Conservation (phyloP, 2,797 vertebrate genomes). For the Aldrovandia affinis region DNA sequence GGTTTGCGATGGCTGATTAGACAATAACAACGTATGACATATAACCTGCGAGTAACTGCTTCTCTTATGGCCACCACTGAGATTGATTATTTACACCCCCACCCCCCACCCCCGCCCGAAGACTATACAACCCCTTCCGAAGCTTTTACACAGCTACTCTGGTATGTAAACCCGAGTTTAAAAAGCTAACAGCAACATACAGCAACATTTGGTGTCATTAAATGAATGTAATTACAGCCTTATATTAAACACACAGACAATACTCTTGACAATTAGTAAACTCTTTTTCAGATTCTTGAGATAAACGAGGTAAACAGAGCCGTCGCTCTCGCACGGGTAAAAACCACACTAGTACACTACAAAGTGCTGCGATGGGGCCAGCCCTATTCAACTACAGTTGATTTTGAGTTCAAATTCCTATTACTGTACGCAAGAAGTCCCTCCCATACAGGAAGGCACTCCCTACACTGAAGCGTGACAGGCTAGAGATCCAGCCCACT, state of each 20-base stretch:
- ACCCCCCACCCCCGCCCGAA: too few species aligned
- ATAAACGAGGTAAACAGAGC: slow-evolving; percentile 43
- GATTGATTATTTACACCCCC: background rate
- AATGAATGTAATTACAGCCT: slow-evolving; percentile 19
- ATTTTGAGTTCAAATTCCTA: slow-evolving; percentile 15
- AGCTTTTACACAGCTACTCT: background rate
- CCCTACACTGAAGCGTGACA: background rate
- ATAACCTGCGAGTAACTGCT: background rate
- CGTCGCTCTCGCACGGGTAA: slow-evolving; percentile 12
- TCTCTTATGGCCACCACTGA: background rate
- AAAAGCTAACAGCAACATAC: background rate
- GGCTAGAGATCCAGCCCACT: background rate
- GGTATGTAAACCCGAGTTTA: background rate
- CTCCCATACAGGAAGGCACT: background rate
- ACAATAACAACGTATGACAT: background rate
- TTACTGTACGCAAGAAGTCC: background rate
- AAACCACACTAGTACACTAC: slow-evolving; percentile 24
- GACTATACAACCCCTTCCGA: background rate
- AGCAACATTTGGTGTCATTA: background rate
- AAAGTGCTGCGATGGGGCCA: slow-evolving; percentile 43
- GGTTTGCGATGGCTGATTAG: background rate
- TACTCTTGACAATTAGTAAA: background rate
- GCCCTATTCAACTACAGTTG: slow-evolving; percentile 44
- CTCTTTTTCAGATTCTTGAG: slow-evolving; percentile 26
- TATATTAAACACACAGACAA: slow-evolving; percentile 31